Conservation (phyloP, 2,797 vertebrate species). For the Parambassis ranga region DNA sequence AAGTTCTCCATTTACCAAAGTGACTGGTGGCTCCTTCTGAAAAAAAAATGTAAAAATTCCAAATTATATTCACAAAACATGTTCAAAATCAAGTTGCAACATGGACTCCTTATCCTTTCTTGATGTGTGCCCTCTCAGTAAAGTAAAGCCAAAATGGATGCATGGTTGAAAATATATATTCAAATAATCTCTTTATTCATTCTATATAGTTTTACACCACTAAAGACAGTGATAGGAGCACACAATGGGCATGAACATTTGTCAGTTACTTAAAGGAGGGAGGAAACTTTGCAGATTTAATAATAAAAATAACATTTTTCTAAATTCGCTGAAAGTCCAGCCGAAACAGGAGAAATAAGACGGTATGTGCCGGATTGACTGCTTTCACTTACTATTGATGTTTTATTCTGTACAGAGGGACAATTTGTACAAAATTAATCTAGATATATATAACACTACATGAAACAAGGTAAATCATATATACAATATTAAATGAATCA, state of each 20-base stretch:
- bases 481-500: slow-evolving; percentile 99
- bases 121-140: slow-evolving; percentile 1
- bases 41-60: no score
- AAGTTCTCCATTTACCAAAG: no score
- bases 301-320: slow-evolving; percentile 86
- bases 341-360: slow-evolving; percentile 79
- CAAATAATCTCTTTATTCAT: slow-evolving; percentile 92
- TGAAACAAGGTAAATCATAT: slow-evolving; percentile 99
- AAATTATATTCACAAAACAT: no score
- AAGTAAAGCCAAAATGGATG: slow-evolving; percentile 73
- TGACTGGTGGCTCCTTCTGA: no score
- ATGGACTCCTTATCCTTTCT: no score
- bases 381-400: slow-evolving; percentile 90
- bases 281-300: slow-evolving; percentile 82
- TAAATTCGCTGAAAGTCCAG: slow-evolving; percentile 80
- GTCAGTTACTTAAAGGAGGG: slow-evolving; percentile 83
- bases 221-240: slow-evolving; percentile 89
- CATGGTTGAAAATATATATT: slow-evolving; percentile 89
- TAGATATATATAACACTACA: slow-evolving; percentile 96
- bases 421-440: slow-evolving; percentile 99
- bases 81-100: no score
- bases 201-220: slow-evolving; percentile 89
- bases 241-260: slow-evolving; percentile 85
- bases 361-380: slow-evolving; percentile 89
- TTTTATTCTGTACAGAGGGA: slow-evolving; percentile 98